Percentiles rank a stretch among this genome's conserved stretches.
Conservation (phyloP, 2,888 invertebrate genomes). For the Byasa hedistus region DNA sequence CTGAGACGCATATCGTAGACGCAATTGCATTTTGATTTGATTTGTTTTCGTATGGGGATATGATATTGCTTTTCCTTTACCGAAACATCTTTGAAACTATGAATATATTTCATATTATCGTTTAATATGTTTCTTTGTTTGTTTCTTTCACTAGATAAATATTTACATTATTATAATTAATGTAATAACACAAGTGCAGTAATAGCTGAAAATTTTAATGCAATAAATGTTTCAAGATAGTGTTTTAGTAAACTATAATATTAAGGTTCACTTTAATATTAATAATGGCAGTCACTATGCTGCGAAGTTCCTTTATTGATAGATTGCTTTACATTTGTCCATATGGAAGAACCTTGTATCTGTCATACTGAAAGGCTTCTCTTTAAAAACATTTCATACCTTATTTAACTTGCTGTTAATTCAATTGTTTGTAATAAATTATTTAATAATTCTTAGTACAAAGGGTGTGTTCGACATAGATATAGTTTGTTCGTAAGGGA, state of each 20-base stretch:
- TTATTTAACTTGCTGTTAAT: not conserved
- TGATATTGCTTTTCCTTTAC: conserved; percentile 18
- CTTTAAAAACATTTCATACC: not conserved
- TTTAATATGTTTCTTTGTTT: not conserved
- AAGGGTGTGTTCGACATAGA: not conserved
- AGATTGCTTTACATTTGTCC: no score
- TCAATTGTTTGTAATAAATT: not conserved
- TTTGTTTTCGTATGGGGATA: conserved; percentile 33
- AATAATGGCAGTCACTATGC: no score
- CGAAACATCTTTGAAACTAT: not conserved
- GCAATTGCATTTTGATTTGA: conserved; percentile 58
- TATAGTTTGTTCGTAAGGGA: conserved; percentile 5
- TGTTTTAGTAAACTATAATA: no score
- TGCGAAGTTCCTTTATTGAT: no score
- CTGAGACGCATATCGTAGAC: conserved; percentile 46
- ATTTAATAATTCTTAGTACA: not conserved
- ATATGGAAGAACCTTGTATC: no score
- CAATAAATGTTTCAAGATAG: no score
- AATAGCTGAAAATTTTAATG: no score
- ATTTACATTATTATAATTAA: not conserved
- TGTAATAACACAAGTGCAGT: no score
- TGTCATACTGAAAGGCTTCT: no score
- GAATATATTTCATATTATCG: not conserved
- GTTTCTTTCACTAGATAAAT: not conserved
- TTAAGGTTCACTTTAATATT: no score